Evolutionary conservation across 2,797 vertebrate species (phyloP), one percentile per base, ranked within the genome.

Genomic region (Lacerta viridis): DNA sequence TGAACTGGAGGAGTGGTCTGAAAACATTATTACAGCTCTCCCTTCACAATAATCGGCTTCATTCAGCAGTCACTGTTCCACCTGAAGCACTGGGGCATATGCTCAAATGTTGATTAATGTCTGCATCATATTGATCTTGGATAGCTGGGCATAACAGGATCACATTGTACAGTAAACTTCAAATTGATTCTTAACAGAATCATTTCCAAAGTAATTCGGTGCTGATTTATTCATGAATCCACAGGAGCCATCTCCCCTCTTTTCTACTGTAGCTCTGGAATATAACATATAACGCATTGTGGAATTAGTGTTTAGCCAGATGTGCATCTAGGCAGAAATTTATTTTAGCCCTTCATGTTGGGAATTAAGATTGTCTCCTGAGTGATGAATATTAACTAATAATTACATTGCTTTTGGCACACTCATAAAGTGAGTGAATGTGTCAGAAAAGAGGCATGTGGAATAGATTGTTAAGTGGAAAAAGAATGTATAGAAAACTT

Each of bases 151-250:
- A 93, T 94, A 89, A 81, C 81, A 92, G 71, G 41, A 71, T 82
- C 87, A 9, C 64, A 71, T 76, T 80, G 23, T 83, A 87, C 3
- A 61, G n/a, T 82, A 90, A 94, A 88, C 27, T 91, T 93, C 77
- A 27, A 59, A 89, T 85, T 89, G 59, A 91, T 94, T 95, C 92
- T 83, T 85, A 90, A 25, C 29, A 39, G 68, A 91, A 88, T 85
- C 20, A 84, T 94, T 92, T 88, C 11, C 20, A 91, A 89, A 87
- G 68, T 89, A 95, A 88, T 93, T 94, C 6, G 84, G 80, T 50
- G 27, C 39, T 88, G 15, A 13, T 68, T 85, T 71, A 69, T 93
- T 93, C 9, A 83, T 33, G 18, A 88, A 46, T 87, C 13, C 33
- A 72, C 64, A 64, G 43, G 43, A 93, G 75, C 2, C 43, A n/a